Evolutionary conservation across 1,140 invertebrate genomes (phyloP).

Genomic region (Drosophila tristis): DNA sequence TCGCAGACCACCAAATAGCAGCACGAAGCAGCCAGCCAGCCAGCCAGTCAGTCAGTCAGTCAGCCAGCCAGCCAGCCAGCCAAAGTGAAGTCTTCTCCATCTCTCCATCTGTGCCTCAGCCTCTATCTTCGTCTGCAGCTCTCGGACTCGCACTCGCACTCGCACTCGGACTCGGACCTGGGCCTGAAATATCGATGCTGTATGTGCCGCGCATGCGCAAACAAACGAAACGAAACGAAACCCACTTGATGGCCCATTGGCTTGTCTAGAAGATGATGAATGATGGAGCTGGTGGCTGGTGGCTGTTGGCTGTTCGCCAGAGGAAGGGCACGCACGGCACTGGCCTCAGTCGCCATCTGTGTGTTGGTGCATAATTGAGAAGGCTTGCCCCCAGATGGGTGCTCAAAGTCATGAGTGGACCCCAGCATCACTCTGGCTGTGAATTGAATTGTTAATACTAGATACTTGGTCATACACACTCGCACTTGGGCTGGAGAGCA

Average conservation of each 20-base stretch:
- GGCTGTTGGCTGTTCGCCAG: slow-evolving; percentile 21
- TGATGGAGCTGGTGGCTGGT: slow-evolving; percentile 15
- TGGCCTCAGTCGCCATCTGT: slow-evolving; percentile 3
- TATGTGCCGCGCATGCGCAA: slow-evolving; percentile 75
- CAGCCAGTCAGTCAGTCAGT: no score
- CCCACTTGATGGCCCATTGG: slow-evolving; percentile 58
- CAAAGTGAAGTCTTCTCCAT: slow-evolving; percentile 6
- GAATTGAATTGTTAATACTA: no score
- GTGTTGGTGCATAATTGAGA: slow-evolving; percentile 62
- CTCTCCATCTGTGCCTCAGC: slow-evolving; percentile 11
- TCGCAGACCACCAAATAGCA: slow-evolving; percentile 73
- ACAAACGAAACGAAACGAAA: slow-evolving; percentile 62
- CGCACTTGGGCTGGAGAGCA: no score
- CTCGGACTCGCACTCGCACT: neutral
- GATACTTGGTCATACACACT: no score
- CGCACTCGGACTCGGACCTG: slow-evolving; percentile 5
- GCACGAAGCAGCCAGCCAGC: no score
- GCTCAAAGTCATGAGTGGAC: neutral
- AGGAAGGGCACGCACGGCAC: slow-evolving; percentile 46
- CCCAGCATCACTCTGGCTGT: slow-evolving; percentile 7
- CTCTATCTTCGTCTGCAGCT: slow-evolving; percentile 1
- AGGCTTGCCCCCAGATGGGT: slow-evolving; percentile 2
- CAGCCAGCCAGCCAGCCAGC: slow-evolving; percentile 13
- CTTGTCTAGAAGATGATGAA: slow-evolving; percentile 31
- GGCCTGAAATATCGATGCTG: slow-evolving; percentile 64